Percentiles rank a stretch among this genome's conserved stretches.
phyloP scores from a whole-genome alignment of 1,140 invertebrate genomes.

The Heliconius hermathena region DNA sequence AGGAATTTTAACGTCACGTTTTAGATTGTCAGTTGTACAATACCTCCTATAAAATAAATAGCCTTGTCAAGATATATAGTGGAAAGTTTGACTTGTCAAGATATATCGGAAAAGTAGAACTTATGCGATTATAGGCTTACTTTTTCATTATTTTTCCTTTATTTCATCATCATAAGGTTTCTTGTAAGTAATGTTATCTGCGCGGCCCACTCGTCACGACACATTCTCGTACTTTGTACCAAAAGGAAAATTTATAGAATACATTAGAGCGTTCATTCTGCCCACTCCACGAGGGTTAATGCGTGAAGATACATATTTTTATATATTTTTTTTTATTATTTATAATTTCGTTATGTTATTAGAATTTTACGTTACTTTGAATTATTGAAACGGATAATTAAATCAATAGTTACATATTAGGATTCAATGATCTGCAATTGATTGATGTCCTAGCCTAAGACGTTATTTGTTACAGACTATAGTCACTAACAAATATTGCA shows the following conservation, averaged over 20 bases:
- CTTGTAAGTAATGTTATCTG: neutral
- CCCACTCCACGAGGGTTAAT: neutral
- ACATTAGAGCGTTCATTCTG: neutral
- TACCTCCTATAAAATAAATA: neutral
- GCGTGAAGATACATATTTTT: too few relatives aligned
- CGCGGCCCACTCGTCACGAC: neutral
- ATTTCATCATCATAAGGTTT: neutral
- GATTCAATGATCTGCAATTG: too few relatives aligned
- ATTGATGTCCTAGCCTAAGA: too few relatives aligned
- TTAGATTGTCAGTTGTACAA: neutral
- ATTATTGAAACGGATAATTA: neutral
- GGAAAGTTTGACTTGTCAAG: too few relatives aligned
- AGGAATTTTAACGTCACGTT: neutral
- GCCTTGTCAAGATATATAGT: too few relatives aligned
- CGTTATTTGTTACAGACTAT: neutral
- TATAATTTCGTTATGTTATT: too few relatives aligned
- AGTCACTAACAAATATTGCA: neutral
- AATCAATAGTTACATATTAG: too few relatives aligned
- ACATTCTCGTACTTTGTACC: neutral
- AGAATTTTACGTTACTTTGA: too few relatives aligned
- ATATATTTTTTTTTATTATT: too few relatives aligned
- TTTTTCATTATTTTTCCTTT: neutral
- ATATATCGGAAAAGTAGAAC: neutral
- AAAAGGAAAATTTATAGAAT: constrained; percentile 10
- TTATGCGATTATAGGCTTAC: neutral